Percentiles rank a stretch among this genome's conserved stretches.
Conservation (phyloP, 2,113 vertebrate species). For the Eurypyga helias region DNA sequence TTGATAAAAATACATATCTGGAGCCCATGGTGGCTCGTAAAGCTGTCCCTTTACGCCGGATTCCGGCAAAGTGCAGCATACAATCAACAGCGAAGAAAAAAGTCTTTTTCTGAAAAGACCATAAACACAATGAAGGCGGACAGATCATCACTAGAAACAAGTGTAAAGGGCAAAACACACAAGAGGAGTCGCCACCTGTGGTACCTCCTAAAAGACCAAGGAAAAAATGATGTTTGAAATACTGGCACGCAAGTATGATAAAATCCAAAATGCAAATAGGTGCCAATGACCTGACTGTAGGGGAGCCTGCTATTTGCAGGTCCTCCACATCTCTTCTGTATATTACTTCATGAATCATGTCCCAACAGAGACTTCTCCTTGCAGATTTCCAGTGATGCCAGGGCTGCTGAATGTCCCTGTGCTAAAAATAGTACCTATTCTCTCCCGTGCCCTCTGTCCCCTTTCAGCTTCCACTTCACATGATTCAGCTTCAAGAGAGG, state of each 20-base stretch:
- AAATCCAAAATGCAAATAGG: conserved; percentile 6
- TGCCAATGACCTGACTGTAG: not conserved
- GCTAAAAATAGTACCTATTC: conserved; percentile 53
- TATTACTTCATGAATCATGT: not conserved
- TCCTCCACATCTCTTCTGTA: not conserved
- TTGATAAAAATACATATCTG: conserved; percentile 28
- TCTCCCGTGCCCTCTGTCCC: conserved; percentile 31
- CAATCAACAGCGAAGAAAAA: not conserved
- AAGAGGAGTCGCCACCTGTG: not conserved
- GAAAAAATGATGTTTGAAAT: not conserved
- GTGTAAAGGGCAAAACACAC: not conserved
- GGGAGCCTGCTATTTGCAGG: not conserved
- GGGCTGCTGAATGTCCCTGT: not conserved
- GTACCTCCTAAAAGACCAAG: not conserved
- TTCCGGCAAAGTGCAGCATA: not conserved
- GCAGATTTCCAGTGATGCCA: not conserved
- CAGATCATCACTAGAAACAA: not conserved
- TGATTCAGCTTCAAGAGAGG: conserved; percentile 13
- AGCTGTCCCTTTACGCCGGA: not conserved
- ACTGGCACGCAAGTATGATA: not conserved
- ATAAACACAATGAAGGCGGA: not conserved
- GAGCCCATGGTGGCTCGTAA: not conserved
- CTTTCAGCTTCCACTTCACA: conserved; percentile 44
- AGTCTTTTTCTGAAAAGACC: not conserved
- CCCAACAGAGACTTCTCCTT: not conserved